A percentile compares a stretch with the other conserved stretches of the same genome.
Conservation (phyloP, 2,888 invertebrate genomes). For the Hirtodrosophila alboralis region DNA sequence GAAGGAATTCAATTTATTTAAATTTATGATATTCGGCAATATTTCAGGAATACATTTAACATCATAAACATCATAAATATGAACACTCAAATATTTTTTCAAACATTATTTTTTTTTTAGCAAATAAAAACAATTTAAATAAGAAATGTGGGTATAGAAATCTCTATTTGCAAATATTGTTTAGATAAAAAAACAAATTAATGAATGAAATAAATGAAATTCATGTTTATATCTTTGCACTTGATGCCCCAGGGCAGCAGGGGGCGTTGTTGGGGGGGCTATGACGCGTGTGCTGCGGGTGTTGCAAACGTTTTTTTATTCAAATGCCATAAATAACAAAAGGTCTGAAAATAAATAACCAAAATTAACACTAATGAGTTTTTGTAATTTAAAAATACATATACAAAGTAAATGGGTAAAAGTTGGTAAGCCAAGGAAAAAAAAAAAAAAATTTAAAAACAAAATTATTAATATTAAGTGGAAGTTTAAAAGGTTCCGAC, state of each 20-base stretch:
- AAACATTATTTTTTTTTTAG: no score
- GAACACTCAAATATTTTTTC: background rate
- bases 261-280: background rate
- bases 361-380: constrained; percentile 66
- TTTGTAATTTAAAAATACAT: constrained; percentile 47
- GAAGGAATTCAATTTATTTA: no score
- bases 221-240: constrained; percentile 3
- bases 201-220: constrained; percentile 15
- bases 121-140: background rate
- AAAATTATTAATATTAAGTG: no score
- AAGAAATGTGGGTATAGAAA: constrained; percentile 7
- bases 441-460: no score
- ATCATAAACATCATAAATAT: no score
- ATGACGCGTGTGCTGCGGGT: constrained; percentile 40
- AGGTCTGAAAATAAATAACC: constrained; percentile 36
- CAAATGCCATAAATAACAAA: constrained; percentile 61
- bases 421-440: constrained; percentile 20
- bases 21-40: no score
- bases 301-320: constrained; percentile 21
- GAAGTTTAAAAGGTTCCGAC: no score
- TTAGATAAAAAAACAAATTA: constrained; percentile 3
- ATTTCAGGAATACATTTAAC: no score
- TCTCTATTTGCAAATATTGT: background rate
- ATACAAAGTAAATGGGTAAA: constrained; percentile 32
- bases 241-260: background rate